Base-by-base conservation (phyloP, 2,888 invertebrate genomes). In the Mythimna albipuncta region DNA sequence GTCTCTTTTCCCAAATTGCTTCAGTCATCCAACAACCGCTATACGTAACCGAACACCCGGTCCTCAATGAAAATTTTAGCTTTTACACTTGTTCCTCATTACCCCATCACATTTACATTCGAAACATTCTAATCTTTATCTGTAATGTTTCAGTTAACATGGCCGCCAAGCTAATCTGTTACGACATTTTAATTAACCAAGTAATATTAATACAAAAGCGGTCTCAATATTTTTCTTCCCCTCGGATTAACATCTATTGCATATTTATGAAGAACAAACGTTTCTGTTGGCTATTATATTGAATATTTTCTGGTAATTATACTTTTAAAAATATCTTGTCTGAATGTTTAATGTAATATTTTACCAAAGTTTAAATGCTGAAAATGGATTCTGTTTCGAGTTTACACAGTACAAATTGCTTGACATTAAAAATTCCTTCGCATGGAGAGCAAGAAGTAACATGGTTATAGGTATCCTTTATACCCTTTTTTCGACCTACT, bases 261-360 rank as follows among this genome's bases (percentile, higher is more conserved):
- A 93, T 93, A 93, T 93, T 93, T 88, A 91, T 91, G 85, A 89
- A 83, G 54, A 81, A 77, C 85, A 81, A 81, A 84, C 82, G 79
- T 77, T 82, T 64, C 71, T 71, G 75, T 65, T 68, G 62, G 73
- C 66, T 76, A 77, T 81, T 79, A 85, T 77, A 82, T 82, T 69
- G 69, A 83, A 81, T 79, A 77, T 73, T 79, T 81, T 83, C 70
- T 65, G 72, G 69, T 81, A 77, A 86, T 86, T 84, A 86, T 81
- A 84, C 85, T 85, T 85, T 82, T 66, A 82, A 85, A 84, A 84
- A 69, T 52, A 52, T 63, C 72, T 78, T 77, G 75, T 72, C 70
- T 69, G 72, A 72, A 76, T 79, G 32, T 58, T 74, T 64, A 66
- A 77, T 80, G 57, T 75, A 58, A 58, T 68, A 68, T 69, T 81